These are phyloP conservation scores for Phragmatobia fuliginosa DNA, from an alignment of 2,888 invertebrate genomes.

Conservation along the genomic window DNA sequence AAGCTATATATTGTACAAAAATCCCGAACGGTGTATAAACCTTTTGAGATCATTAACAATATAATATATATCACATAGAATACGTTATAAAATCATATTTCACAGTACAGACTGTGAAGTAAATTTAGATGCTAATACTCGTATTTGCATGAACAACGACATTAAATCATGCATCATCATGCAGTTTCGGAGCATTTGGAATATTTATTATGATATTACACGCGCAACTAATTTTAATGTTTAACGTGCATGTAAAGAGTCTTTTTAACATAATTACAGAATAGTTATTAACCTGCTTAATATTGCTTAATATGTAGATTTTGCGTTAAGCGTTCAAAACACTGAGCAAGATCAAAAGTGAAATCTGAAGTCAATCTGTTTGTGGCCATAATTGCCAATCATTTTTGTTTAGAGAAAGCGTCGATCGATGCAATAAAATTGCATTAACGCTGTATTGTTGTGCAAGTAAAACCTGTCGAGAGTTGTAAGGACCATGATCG, in stretches of 20 bases:
- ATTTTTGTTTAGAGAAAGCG: slow-evolving; percentile 50
- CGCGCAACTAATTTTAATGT: slow-evolving; percentile 27
- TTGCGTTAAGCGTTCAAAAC: slow-evolving; percentile 17
- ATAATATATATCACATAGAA: too few species aligned
- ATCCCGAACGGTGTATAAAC: not conserved
- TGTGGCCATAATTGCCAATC: slow-evolving; percentile 28
- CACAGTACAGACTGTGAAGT: not conserved
- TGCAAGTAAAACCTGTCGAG: slow-evolving; percentile 48
- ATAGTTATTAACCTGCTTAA: slow-evolving; percentile 16
- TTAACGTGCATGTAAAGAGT: slow-evolving; percentile 26
- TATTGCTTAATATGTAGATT: slow-evolving; percentile 15
- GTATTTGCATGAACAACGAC: slow-evolving; percentile 16
- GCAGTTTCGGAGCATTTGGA: slow-evolving; percentile 17
- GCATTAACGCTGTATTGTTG: slow-evolving; percentile 41
- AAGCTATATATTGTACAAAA: not conserved
- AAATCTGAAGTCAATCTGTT: slow-evolving; percentile 28
- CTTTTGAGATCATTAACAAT: not conserved
- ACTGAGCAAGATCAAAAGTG: slow-evolving; percentile 25
- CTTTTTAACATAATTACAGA: not conserved
- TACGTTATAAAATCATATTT: not conserved
- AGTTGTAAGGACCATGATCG: slow-evolving; percentile 44
- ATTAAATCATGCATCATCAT: slow-evolving; percentile 1
- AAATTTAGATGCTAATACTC: slow-evolving; percentile 9
- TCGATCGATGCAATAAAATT: slow-evolving; percentile 43
- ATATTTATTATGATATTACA: slow-evolving; percentile 25